Evolutionary conservation across 2,113 vertebrate species (phyloP).

Genomic region (Crotalus tigris): DNA sequence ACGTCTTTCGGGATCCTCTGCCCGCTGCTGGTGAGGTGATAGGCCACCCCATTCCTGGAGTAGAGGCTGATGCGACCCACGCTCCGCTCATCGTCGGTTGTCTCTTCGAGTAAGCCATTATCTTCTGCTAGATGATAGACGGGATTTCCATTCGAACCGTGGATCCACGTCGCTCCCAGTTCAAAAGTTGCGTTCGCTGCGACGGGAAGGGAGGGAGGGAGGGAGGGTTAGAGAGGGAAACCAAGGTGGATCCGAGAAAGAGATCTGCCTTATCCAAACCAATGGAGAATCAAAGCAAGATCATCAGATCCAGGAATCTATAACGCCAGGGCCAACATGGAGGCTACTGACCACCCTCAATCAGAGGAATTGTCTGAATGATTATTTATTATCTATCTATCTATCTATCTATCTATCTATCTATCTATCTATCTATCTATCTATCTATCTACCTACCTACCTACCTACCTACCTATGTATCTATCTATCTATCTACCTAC

Average conservation of each 20-base stretch:
- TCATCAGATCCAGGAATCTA: neutral
- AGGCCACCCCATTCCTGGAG: conserved; percentile 94
- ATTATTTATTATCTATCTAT: no score
- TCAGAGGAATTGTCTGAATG: neutral
- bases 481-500: no score
- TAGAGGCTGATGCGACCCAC: conserved; percentile 96
- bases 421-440: no score
- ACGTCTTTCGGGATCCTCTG: conserved; percentile 94
- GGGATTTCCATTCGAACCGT: conserved; percentile 95
- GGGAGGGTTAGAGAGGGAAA: neutral
- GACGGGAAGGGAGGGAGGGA: neutral
- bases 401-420: no score
- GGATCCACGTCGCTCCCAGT: conserved; percentile 99
- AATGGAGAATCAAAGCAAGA: neutral
- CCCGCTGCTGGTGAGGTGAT: conserved; percentile 92
- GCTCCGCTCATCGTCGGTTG: conserved; percentile 88
- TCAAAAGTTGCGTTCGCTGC: conserved; percentile 92
- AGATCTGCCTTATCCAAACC: neutral
- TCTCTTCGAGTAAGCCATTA: conserved; percentile 92
- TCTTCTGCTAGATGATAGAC: conserved; percentile 99
- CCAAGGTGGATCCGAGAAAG: neutral
- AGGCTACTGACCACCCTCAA: no score
- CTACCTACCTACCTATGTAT: no score
- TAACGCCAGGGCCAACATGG: neutral
- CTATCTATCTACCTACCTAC: no score